Conservation (phyloP, 23 tunicate genomes). For the Trididemnum clinides region DNA sequence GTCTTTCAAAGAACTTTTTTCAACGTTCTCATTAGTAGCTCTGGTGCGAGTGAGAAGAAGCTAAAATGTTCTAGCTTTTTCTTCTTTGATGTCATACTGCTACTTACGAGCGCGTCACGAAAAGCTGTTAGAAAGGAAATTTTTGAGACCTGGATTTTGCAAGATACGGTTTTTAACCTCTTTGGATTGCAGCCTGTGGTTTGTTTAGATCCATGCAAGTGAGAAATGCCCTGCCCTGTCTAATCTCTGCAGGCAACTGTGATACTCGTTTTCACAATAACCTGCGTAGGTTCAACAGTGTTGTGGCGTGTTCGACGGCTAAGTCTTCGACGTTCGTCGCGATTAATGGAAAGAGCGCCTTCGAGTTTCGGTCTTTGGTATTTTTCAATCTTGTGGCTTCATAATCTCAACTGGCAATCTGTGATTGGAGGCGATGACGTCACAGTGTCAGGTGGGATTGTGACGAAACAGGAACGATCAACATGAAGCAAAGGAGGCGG, state of each 20-base stretch:
- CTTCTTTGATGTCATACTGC: no score
- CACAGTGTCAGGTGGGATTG: constrained; percentile 82
- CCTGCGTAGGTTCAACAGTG: constrained; percentile 61
- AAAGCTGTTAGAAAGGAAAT: no score
- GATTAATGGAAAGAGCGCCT: no score
- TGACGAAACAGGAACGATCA: not conserved
- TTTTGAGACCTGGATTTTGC: no score
- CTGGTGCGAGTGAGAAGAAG: no score
- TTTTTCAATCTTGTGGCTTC: not conserved
- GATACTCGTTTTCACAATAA: constrained; percentile 68
- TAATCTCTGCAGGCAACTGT: constrained; percentile 99
- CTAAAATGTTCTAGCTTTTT: no score
- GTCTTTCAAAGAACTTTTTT: no score
- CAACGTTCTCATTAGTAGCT: no score
- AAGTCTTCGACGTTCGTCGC: not conserved
- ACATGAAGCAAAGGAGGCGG: not conserved
- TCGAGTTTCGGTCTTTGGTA: not conserved
- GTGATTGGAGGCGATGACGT: constrained; percentile 57
- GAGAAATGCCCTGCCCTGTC: constrained; percentile 39
- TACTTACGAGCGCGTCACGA: no score
- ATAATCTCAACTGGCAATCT: constrained; percentile 99
- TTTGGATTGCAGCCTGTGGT: no score
- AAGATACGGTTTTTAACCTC: no score
- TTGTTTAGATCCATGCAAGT: no score
- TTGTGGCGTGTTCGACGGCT: not conserved